phyloP scores from a whole-genome alignment of 2,113 vertebrate genomes.

The Peromyscus maniculatus region DNA sequence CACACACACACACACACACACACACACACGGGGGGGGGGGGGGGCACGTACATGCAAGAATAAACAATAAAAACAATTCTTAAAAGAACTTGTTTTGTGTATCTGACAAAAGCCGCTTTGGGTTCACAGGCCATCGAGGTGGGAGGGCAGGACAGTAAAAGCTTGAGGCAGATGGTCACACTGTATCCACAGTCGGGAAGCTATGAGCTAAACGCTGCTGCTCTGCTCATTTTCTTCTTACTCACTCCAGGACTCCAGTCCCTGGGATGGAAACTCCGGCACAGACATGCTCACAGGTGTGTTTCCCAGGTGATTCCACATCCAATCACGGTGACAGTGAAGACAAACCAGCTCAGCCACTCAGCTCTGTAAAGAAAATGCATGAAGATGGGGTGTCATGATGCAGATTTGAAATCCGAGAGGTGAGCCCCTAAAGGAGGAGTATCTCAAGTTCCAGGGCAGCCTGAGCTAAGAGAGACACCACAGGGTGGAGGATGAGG shows the following conservation, averaged over 20 bases:
- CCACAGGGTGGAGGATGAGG: too few relatives aligned
- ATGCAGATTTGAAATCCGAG: not conserved
- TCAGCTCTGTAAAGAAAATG: not conserved
- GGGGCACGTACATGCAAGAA: not conserved
- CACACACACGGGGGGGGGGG: not conserved
- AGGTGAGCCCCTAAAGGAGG: not conserved
- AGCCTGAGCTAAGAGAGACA: not conserved
- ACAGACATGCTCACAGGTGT: not conserved
- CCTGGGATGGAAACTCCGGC: not conserved
- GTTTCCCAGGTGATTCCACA: not conserved
- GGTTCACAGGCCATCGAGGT: not conserved
- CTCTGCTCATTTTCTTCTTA: not conserved
- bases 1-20: not conserved
- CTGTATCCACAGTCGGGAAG: not conserved
- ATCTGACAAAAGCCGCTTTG: too few relatives aligned
- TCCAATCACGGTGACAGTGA: not conserved
- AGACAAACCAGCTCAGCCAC: not conserved
- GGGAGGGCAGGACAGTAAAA: not conserved
- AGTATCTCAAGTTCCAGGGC: not conserved
- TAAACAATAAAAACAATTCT: not conserved
- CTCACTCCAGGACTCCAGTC: not conserved
- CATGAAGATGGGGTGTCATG: not conserved
- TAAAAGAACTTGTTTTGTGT: not conserved
- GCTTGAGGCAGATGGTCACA: not conserved
- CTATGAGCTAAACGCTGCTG: not conserved